A percentile compares a stretch with the other conserved stretches of the same genome.
These are phyloP conservation scores for Cinclus cinclus DNA, from an alignment of 2,113 vertebrate genomes.

Conservation along the genomic window DNA sequence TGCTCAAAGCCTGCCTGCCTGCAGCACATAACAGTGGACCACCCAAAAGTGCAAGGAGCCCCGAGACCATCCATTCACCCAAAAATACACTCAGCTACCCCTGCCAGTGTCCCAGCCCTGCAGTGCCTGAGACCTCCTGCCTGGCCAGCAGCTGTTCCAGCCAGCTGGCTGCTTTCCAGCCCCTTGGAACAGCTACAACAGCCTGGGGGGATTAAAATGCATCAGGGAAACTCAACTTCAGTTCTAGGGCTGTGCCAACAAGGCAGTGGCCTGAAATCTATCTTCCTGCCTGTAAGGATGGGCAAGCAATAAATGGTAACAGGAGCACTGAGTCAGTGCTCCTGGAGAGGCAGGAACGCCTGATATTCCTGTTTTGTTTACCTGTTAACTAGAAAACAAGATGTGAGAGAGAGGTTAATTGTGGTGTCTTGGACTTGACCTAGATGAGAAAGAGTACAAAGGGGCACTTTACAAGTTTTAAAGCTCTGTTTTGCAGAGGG, in stretches of 20 bases:
- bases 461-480: neutral
- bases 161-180: neutral
- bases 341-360: fast-evolving
- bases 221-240: neutral
- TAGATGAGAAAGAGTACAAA: neutral
- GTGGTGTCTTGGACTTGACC: neutral
- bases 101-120: neutral
- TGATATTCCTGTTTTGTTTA: neutral
- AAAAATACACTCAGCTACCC: neutral
- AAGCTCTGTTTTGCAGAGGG: neutral
- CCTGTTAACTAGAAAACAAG: neutral
- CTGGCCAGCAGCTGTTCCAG: neutral
- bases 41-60: neutral
- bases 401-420: neutral
- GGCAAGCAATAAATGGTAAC: neutral
- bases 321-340: neutral
- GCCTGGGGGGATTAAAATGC: neutral
- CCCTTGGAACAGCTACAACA: neutral
- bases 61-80: neutral
- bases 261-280: neutral
- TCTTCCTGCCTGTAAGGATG: neutral
- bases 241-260: neutral
- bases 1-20: neutral
- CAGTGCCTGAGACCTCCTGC: neutral
- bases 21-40: neutral